Conservation (phyloP, 2,888 invertebrate genomes). For the Bombyx huttoni region DNA sequence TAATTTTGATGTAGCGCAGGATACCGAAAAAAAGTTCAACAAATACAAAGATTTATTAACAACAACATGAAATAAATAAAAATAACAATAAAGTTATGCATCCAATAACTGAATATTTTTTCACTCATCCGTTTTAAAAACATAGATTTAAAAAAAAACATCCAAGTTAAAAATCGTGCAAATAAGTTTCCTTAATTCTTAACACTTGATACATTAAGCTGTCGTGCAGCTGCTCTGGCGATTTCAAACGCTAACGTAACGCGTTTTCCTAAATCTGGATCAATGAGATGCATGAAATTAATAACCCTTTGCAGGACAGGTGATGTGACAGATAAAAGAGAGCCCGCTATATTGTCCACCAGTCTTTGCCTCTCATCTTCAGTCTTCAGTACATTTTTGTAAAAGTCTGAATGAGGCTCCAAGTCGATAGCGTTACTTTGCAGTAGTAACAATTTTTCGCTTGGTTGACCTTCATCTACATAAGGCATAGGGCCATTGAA, state of each 20-base stretch:
- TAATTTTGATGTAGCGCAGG: no score
- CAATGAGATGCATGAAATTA: constrained; percentile 4
- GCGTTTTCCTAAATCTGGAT: constrained; percentile 5
- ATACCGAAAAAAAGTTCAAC: no score
- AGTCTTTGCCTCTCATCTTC: constrained; percentile 5
- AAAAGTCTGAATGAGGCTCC: constrained; percentile 81
- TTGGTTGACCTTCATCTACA: constrained; percentile 17
- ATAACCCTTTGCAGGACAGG: constrained; percentile 6
- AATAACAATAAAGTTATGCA: no score
- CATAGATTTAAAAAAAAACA: no score
- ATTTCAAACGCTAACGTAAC: constrained; percentile 2
- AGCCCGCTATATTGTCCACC: constrained; percentile 1
- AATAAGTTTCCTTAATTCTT: not conserved
- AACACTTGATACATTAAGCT: not conserved
- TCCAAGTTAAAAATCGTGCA: no score
- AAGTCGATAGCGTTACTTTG: constrained; percentile 19
- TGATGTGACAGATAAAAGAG: constrained; percentile 4
- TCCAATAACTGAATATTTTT: no score
- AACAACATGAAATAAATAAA: no score
- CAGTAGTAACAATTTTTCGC: constrained; percentile 12
- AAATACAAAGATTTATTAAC: no score
- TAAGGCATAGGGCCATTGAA: constrained; percentile 26
- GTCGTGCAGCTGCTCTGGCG: not conserved
- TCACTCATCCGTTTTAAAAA: no score
- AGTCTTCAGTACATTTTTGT: constrained; percentile 54